Base-by-base conservation (phyloP, 2,888 invertebrate genomes). In the Tipula vernalis region DNA sequence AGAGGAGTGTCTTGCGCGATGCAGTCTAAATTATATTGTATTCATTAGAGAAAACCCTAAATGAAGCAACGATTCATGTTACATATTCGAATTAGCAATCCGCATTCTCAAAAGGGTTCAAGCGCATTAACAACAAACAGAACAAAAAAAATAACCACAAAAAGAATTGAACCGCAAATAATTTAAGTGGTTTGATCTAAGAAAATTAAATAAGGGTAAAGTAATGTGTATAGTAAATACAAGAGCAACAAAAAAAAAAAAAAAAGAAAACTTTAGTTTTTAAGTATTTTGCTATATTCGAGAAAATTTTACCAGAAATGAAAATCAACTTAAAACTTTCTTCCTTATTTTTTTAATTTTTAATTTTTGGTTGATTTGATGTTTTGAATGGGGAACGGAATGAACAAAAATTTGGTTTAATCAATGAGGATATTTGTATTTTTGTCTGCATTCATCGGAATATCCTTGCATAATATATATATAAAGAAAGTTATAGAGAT, bases 101-200 rank as follows among this genome's bases (percentile, higher is more conserved):
- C 71, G 4, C n/a, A 28, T 10, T 18, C 71, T 28, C 12, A 10
- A 71, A 71, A 71, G 71, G 71, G 71, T 71, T 71, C 12, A 10
- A 71, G 28, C 28, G 71, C 71, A 71, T 71, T 71, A 71, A 18
- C 51, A 39, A 28, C 28, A 28, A 28, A n/a, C 13, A 57, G 1
- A 8, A 57, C 1, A 57, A 18, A 0, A 57, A 28, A 57, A 57
- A 15, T 1, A 44, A 57, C 51, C 51, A 15, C 51, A 28, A 71
- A 71, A 84, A 15, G 36, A 84, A 84, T 84, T 84, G 84, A 84
- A 84, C 84, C 84, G 41, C 84, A 84, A 39, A 84, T 84, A 84
- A 84, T 84, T 39, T 84, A 84, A 84, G 84, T 84, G 84, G 84
- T 84, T 84, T 84, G 84, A 84, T 84, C 84, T 84, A 84, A 84